These are phyloP conservation scores for Melinaea marsaeus DNA, from an alignment of 2,888 invertebrate species.

Conservation along the genomic window DNA sequence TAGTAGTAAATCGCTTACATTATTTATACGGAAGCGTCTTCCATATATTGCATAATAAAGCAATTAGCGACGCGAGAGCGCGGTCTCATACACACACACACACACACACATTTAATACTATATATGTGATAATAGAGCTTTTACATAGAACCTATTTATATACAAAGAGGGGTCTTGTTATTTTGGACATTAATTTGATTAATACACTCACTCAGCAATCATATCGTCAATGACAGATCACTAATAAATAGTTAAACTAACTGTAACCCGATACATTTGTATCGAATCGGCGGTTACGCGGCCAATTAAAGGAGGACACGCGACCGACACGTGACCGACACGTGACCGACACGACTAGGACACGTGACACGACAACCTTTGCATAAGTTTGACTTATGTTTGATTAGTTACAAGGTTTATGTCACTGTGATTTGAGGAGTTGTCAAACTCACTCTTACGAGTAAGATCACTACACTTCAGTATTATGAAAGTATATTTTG, in stretches of 20 bases:
- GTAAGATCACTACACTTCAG: no score
- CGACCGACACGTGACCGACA: slow-evolving; percentile 38
- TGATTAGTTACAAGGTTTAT: slow-evolving; percentile 17
- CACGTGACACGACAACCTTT: slow-evolving; percentile 22
- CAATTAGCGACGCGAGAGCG: not conserved
- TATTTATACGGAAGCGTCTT: no score
- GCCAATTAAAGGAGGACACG: slow-evolving; percentile 33
- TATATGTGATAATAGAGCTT: not conserved
- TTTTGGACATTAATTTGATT: not conserved
- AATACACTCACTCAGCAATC: slow-evolving; percentile 15
- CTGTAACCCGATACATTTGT: slow-evolving; percentile 36
- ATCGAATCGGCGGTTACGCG: slow-evolving; percentile 27
- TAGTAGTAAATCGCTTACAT: no score
- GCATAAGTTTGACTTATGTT: slow-evolving; percentile 24
- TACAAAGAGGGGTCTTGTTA: not conserved
- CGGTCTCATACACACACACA: not conserved
- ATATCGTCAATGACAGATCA: slow-evolving; percentile 15
- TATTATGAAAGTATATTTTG: no score
- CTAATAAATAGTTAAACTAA: slow-evolving; percentile 34
- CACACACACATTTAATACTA: not conserved
- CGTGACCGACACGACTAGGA: slow-evolving; percentile 30
- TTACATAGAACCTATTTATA: not conserved
- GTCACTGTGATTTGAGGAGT: no score
- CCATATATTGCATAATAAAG: not conserved
- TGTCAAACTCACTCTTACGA: not conserved